phyloP scores from a whole-genome alignment of 2,888 invertebrate species.

The Ethmia dodecea region DNA sequence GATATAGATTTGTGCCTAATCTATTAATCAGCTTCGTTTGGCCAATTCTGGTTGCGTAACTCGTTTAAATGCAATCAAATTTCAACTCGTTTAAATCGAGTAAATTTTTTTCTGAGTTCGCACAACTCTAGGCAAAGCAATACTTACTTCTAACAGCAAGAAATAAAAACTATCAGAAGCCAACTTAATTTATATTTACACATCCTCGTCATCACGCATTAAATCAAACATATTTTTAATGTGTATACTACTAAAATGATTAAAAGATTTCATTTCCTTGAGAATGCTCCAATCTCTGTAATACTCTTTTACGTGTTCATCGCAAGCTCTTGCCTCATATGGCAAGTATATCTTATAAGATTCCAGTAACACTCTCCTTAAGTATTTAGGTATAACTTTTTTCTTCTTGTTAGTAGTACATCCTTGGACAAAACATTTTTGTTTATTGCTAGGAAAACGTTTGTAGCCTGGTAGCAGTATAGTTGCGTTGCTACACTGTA shows the following conservation, averaged over 20 bases:
- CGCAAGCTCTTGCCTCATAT: neutral
- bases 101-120: no score
- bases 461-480: neutral
- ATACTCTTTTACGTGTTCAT: constrained; percentile 1
- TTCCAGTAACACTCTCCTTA: constrained; percentile 1
- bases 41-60: no score
- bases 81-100: no score
- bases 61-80: no score
- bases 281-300: constrained; percentile 3
- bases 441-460: neutral
- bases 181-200: no score
- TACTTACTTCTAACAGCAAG: no score
- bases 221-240: neutral
- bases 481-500: no score
- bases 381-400: neutral
- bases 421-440: neutral
- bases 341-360: neutral
- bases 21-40: no score
- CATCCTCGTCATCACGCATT: neutral
- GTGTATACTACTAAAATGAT: neutral
- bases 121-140: no score
- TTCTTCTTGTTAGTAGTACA: neutral
- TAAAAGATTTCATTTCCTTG: neutral
- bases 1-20: no score
- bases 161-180: no score